Percentiles rank a stretch among this genome's conserved stretches.
These are phyloP conservation scores for Epiblema foenella DNA, from an alignment of 2,888 invertebrate genomes.

Conservation along the genomic window DNA sequence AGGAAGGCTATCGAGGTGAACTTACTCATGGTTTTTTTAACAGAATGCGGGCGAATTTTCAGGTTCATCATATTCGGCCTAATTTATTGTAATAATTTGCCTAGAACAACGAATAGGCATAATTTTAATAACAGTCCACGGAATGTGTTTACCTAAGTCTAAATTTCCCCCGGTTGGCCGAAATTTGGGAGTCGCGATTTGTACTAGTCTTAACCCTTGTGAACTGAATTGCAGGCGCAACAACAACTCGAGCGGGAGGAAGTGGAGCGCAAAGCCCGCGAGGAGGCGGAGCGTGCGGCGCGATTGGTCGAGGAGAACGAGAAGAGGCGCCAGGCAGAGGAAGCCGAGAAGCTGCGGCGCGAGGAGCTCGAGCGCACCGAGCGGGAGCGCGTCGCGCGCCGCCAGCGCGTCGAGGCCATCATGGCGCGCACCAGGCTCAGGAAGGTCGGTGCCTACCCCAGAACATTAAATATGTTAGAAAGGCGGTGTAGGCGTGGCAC, in stretches of 20 bases:
- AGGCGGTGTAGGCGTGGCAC: too few species aligned
- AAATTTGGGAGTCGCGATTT: neutral
- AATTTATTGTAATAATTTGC: neutral
- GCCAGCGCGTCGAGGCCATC: slow-evolving; percentile 96
- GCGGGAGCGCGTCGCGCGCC: slow-evolving; percentile 93
- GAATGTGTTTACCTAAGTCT: too few species aligned
- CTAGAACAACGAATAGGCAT: neutral
- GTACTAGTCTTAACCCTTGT: neutral
- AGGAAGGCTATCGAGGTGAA: slow-evolving; percentile 91
- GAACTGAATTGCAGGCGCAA: slow-evolving; percentile 67
- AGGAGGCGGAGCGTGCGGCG: slow-evolving; percentile 88
- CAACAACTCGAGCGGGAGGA: slow-evolving; percentile 87
- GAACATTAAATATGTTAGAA: too few species aligned
- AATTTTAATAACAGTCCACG: too few species aligned
- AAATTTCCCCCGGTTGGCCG: neutral
- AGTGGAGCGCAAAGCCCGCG: slow-evolving; percentile 89
- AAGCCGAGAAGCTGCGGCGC: slow-evolving; percentile 92
- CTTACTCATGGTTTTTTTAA: neutral
- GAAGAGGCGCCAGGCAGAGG: slow-evolving; percentile 92
- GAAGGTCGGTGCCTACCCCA: slow-evolving; percentile 63
- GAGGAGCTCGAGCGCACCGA: slow-evolving; percentile 96
- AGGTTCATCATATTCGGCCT: neutral
- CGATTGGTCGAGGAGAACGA: slow-evolving; percentile 88
- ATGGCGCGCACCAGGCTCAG: slow-evolving; percentile 93
- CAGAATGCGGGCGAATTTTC: neutral